A percentile compares a stretch with the other conserved stretches of the same genome.
Evolutionary conservation across 2,888 invertebrate species (phyloP).

Genomic region (Rhamnusium bicolor): DNA sequence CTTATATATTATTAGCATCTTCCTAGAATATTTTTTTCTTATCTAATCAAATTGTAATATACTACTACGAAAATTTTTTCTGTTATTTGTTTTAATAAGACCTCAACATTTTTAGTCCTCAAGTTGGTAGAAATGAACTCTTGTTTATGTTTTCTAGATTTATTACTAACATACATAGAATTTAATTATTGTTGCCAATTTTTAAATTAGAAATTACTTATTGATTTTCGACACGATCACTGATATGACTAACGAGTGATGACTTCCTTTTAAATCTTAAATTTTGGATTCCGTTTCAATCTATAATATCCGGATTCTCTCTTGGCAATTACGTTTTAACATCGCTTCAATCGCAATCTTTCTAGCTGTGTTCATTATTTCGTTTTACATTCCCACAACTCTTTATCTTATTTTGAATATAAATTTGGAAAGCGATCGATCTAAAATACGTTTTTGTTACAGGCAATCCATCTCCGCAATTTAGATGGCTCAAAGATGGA

Average conservation of each 20-base stretch:
- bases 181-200: too few relatives aligned
- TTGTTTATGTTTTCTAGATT: too few relatives aligned
- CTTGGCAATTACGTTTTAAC: slow-evolving; percentile 28
- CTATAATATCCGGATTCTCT: slow-evolving; percentile 36
- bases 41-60: too few relatives aligned
- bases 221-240: slow-evolving; percentile 19
- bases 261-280: slow-evolving; percentile 35
- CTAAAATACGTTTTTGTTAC: slow-evolving; percentile 61
- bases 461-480: slow-evolving; percentile 94
- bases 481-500: slow-evolving; percentile 93
- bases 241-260: slow-evolving; percentile 23
- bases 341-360: background rate
- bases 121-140: too few relatives aligned
- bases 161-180: too few relatives aligned
- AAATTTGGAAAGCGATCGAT: background rate
- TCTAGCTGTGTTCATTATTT: too few relatives aligned
- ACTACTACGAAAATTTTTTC: too few relatives aligned
- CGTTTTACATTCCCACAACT: background rate
- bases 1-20: too few relatives aligned
- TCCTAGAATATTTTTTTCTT: too few relatives aligned
- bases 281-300: slow-evolving; percentile 29
- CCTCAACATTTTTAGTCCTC: too few relatives aligned
- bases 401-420: background rate
- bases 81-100: too few relatives aligned
- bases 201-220: background rate